Evolutionary conservation across 2,797 vertebrate genomes (phyloP).

Genomic region (Poeciliopsis turneri): DNA sequence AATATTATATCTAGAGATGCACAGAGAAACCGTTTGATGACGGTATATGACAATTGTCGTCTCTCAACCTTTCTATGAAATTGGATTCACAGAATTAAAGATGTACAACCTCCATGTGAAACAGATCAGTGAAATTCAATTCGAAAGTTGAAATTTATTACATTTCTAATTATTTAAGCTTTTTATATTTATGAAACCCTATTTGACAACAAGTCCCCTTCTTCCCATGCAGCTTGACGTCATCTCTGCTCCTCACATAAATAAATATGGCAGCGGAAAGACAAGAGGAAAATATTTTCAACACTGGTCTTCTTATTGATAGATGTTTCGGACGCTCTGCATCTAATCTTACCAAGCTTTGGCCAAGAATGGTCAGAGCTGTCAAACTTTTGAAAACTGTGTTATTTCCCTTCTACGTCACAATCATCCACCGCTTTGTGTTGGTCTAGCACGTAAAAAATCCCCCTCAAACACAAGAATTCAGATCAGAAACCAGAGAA

Average conservation of each 20-base stretch:
- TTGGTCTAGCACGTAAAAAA: background rate
- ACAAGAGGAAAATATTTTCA: background rate
- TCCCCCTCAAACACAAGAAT: background rate
- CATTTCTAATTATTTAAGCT: background rate
- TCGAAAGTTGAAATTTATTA: background rate
- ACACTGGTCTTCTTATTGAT: background rate
- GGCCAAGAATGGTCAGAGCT: background rate
- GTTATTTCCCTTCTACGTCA: slow-evolving; percentile 1
- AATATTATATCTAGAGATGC: background rate
- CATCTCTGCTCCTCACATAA: background rate
- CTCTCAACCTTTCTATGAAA: background rate
- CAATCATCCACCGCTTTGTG: background rate
- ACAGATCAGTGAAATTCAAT: background rate
- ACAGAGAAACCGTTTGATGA: background rate
- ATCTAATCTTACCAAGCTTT: background rate
- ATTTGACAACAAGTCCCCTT: background rate
- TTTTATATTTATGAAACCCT: background rate
- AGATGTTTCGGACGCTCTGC: background rate
- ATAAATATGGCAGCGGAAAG: background rate
- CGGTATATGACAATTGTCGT: too few relatives aligned
- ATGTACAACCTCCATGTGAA: background rate
- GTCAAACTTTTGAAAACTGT: background rate
- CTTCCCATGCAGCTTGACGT: background rate
- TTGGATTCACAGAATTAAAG: background rate
- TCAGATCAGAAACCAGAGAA: background rate